These are phyloP conservation scores for Tridacna crocea DNA, from an alignment of 2,888 invertebrate species.

Conservation along the genomic window DNA sequence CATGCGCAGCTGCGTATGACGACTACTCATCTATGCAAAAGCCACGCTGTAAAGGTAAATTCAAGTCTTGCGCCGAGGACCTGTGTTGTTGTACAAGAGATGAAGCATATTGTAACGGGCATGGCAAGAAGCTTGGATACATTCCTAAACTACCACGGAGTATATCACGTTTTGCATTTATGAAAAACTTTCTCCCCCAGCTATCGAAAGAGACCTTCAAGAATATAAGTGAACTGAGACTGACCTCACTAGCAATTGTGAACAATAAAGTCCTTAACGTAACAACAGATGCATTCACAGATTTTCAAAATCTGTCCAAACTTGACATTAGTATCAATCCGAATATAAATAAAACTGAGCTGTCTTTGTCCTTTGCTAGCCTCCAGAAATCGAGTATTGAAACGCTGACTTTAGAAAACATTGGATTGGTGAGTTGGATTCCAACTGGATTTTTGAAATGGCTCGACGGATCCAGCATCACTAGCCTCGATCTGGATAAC, in stretches of 20 bases:
- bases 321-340: slow-evolving; percentile 1
- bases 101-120: not conserved
- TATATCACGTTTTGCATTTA: not conserved
- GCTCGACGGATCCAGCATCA: not conserved
- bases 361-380: slow-evolving; percentile 3
- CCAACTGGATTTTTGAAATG: not conserved
- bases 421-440: not conserved
- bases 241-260: not conserved
- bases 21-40: too few species aligned
- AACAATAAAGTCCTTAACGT: not conserved
- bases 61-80: not conserved
- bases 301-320: not conserved
- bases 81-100: not conserved
- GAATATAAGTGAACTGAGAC: not conserved
- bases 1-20: too few species aligned
- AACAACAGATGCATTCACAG: not conserved
- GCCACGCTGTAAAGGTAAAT: not conserved
- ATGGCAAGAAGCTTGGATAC: not conserved
- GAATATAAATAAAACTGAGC: slow-evolving; percentile 8
- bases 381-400: not conserved
- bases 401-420: not conserved
- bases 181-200: not conserved
- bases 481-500: not conserved
- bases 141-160: not conserved
- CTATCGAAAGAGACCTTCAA: not conserved